Evolutionary conservation across 2,113 vertebrate genomes (phyloP), one percentile per base, ranked within the genome.

Genomic region (Parotia lawesii): DNA sequence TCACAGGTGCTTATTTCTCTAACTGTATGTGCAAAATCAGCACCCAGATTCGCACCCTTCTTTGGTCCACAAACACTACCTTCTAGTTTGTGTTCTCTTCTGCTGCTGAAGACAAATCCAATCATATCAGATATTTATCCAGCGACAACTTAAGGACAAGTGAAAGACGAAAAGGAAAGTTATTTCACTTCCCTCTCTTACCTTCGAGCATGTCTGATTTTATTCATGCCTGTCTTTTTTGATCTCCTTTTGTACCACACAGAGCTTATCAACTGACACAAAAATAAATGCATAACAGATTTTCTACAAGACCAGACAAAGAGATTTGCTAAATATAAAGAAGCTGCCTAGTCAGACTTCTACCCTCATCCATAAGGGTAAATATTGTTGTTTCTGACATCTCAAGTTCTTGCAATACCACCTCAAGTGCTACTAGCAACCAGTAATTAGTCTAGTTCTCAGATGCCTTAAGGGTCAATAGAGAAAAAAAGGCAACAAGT

Each of bases 251-350:
- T 76, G 45, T 61, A 73, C 20, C 53, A 54, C 40, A 69, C 53
- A 78, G n/a, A 35, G 37, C 58, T 93, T 69, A 82, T 50, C 74
- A 96, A 91, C 87, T 87, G 92, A 94, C 95, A 87, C 45, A 95
- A 94, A 93, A 87, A 93, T 75, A 89, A 96, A 95, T 37, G 44
- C 11, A 2, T 64, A 61, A 82, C 61, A 95, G 91, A 79, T 75
- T 72, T 48, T 75, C 54, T 53, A 82, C 31, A 76, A 72, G 48
- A 94, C 57, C 33, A 93, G 82, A 81, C 78, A 82, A 85, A 65
- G n/a, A 12, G 60, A 9, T 33, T 93, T 93, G 74, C 93, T 94
- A 95, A 94, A 93, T 91, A 89, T 87, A 96, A 89, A 87, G 27
- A 84, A 79, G 42, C 74, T 85, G 74, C 58, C 78, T 82, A 66